Evolutionary conservation across 2,888 invertebrate species (phyloP).

Genomic region (Pammene fasciana): DNA sequence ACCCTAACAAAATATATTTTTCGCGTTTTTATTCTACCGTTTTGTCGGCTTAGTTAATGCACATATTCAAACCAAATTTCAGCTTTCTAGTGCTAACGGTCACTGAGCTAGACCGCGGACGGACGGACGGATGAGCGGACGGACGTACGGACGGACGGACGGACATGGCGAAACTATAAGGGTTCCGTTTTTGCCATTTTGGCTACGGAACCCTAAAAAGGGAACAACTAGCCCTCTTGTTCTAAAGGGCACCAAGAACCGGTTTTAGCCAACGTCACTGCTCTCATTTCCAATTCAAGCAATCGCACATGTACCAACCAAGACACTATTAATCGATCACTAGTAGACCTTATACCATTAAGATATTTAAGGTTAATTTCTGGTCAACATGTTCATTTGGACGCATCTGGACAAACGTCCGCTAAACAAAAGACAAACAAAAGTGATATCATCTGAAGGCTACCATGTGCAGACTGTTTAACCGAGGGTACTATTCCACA

Average conservation of each 20-base stretch:
- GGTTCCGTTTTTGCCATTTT: too few relatives aligned
- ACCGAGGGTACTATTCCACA: background rate
- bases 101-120: too few relatives aligned
- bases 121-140: too few relatives aligned
- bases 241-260: background rate
- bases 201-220: too few relatives aligned
- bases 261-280: background rate
- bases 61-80: too few relatives aligned
- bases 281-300: conserved; percentile 17
- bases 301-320: conserved; percentile 4
- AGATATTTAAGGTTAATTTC: background rate
- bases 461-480: conserved; percentile 49
- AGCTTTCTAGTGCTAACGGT: too few relatives aligned
- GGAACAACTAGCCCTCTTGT: background rate
- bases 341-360: background rate
- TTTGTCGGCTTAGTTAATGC: too few relatives aligned
- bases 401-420: conserved; percentile 30
- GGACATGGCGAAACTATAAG: too few relatives aligned
- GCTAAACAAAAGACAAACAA: conserved; percentile 49
- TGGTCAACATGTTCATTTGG: background rate
- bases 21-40: too few relatives aligned
- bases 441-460: conserved; percentile 51
- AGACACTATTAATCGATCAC: too few relatives aligned
- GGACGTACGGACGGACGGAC: too few relatives aligned
- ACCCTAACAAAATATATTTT: too few relatives aligned